Percentiles rank a stretch among this genome's conserved stretches.
Conservation (phyloP, 2,113 vertebrate species). For the Chitala chitala region DNA sequence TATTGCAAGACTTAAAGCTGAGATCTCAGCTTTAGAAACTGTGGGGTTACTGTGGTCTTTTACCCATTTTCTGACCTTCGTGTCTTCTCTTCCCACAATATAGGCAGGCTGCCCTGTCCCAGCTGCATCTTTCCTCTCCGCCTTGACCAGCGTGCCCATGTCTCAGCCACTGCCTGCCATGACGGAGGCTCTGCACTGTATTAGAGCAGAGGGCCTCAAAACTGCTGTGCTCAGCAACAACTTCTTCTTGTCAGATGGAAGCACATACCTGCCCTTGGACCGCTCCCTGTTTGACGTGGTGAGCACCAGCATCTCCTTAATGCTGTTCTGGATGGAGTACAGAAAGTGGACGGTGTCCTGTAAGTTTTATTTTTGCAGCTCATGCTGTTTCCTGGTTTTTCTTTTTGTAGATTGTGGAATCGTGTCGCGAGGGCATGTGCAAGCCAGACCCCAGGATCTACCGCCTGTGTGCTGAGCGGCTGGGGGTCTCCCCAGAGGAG, state of each 20-base stretch:
- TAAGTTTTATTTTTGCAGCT: neutral
- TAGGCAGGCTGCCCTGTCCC: constrained; percentile 58
- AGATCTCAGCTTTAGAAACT: neutral
- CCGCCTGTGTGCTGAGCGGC: constrained; percentile 56
- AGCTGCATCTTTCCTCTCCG: constrained; percentile 56
- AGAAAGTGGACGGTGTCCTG: neutral
- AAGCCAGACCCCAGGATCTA: constrained; percentile 63
- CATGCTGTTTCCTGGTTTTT: neutral
- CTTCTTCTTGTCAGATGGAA: constrained; percentile 49
- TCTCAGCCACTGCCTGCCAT: constrained; percentile 58
- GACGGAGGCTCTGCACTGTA: constrained; percentile 63
- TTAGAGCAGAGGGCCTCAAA: constrained; percentile 62
- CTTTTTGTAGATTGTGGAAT: constrained; percentile 62
- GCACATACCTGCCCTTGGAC: constrained; percentile 55
- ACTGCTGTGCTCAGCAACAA: constrained; percentile 67
- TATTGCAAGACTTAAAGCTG: too few relatives aligned
- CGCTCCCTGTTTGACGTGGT: constrained; percentile 70
- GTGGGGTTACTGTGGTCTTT: neutral
- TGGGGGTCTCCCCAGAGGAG: constrained; percentile 60
- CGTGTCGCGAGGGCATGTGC: constrained; percentile 55
- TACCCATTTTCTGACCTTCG: neutral
- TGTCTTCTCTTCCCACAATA: constrained; percentile 6
- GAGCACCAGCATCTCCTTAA: constrained; percentile 28
- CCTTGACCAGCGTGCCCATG: constrained; percentile 53
- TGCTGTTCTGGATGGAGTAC: neutral